These are phyloP conservation scores for Cinclus mexicanus DNA, from an alignment of 2,113 vertebrate genomes.

Conservation along the genomic window DNA sequence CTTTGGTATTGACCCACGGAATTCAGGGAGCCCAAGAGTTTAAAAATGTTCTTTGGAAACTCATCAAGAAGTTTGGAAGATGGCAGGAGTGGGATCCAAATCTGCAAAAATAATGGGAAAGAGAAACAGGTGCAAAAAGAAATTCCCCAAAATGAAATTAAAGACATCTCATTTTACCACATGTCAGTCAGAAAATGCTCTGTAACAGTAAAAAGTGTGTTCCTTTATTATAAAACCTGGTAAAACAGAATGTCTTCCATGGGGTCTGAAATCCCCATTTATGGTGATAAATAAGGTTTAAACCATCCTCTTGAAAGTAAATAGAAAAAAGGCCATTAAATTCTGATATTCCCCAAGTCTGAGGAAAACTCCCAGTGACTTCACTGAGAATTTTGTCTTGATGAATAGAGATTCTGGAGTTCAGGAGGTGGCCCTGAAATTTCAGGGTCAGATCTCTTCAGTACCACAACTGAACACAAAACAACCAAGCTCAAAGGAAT, in stretches of 20 bases:
- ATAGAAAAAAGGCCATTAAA: neutral
- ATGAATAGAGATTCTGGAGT: neutral
- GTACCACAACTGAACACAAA: neutral
- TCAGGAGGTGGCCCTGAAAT: slow-evolving; percentile 23
- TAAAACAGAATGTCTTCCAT: neutral
- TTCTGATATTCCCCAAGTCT: neutral
- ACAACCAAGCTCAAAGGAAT: neutral
- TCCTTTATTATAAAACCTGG: neutral
- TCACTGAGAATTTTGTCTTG: neutral
- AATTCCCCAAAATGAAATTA: neutral
- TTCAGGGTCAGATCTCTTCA: slow-evolving; percentile 28
- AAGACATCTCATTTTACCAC: neutral
- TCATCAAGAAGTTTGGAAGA: neutral
- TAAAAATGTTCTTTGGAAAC: neutral
- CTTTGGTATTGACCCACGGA: neutral
- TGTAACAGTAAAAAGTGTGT: neutral
- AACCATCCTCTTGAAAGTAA: neutral
- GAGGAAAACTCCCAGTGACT: neutral
- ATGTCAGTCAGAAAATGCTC: neutral
- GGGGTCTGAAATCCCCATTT: neutral
- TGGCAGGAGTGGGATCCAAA: neutral
- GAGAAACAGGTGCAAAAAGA: neutral
- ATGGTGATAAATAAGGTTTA: neutral
- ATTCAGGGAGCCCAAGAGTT: neutral
- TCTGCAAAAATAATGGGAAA: neutral